Conservation (phyloP, 2,797 vertebrate species). For the Enoplosus armatus region DNA sequence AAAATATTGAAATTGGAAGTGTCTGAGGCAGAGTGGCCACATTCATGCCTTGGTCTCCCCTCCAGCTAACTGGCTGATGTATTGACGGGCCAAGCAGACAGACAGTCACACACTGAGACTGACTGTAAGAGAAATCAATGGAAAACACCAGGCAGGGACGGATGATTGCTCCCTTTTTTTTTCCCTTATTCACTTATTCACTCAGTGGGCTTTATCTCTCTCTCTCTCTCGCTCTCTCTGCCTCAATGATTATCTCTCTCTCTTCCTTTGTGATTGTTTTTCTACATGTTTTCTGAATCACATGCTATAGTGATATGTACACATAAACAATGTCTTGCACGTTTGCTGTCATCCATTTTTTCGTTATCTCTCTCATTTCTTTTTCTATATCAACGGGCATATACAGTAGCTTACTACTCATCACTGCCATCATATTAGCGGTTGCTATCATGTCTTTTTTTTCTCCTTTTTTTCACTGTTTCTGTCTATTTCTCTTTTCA, state of each 20-base stretch:
- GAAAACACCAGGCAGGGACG: constrained; percentile 45
- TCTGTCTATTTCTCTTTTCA: neutral
- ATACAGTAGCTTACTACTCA: constrained; percentile 12
- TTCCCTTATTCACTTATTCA: constrained; percentile 35
- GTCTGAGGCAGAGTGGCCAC: neutral
- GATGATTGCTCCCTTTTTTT: constrained; percentile 34
- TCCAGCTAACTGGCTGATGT: constrained; percentile 43
- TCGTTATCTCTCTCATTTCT: constrained; percentile 1
- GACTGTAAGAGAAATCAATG: constrained; percentile 58
- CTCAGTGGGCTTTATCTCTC: neutral
- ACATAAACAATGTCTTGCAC: neutral
- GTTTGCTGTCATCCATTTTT: neutral
- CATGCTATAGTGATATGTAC: constrained; percentile 3
- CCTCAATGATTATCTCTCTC: constrained; percentile 6
- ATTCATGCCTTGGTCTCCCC: constrained; percentile 21
- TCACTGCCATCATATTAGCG: constrained; percentile 8
- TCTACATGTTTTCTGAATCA: constrained; percentile 8
- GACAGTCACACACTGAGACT: constrained; percentile 48
- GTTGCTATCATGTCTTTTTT: neutral
- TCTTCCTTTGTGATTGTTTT: constrained; percentile 10
- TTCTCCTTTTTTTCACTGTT: neutral
- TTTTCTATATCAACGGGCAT: neutral
- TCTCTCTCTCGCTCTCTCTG: neutral
- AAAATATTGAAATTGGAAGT: constrained; percentile 21
- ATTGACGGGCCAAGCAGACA: constrained; percentile 46